These are phyloP conservation scores for Pseudomyrmex sp. DNA, from an alignment of 1,140 invertebrate genomes.

Conservation along the genomic window DNA sequence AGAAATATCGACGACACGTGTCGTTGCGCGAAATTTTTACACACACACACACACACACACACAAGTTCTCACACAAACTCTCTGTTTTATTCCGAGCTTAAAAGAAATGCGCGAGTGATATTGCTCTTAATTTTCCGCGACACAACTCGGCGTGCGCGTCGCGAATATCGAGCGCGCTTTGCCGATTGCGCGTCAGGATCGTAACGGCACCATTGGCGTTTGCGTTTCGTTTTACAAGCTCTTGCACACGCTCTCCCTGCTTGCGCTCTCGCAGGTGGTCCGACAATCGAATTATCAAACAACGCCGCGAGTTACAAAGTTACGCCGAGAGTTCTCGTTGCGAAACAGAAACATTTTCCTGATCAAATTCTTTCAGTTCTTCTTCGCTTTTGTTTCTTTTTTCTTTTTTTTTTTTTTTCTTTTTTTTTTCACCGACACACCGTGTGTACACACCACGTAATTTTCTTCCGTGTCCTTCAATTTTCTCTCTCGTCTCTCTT, in stretches of 20 bases:
- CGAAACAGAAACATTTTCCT: slow-evolving; percentile 50
- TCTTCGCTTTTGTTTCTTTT: slow-evolving; percentile 9
- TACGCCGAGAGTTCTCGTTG: slow-evolving; percentile 33
- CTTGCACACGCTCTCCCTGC: neutral
- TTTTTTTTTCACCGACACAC: slow-evolving; percentile 14
- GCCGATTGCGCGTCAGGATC: slow-evolving; percentile 47
- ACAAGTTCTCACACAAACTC: neutral
- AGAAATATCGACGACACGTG: neutral
- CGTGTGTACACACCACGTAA: slow-evolving; percentile 33
- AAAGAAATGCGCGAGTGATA: slow-evolving; percentile 35
- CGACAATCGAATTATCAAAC: slow-evolving; percentile 56
- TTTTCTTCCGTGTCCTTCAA: slow-evolving; percentile 37
- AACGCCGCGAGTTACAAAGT: slow-evolving; percentile 33
- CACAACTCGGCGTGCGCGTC: slow-evolving; percentile 16
- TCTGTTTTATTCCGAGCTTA: slow-evolving; percentile 34
- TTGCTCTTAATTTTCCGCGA: slow-evolving; percentile 48
- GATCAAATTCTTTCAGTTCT: slow-evolving; percentile 17
- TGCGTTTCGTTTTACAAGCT: slow-evolving; percentile 42
- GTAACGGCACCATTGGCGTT: slow-evolving; percentile 54
- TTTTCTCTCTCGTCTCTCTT: neutral
- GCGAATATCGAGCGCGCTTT: slow-evolving; percentile 33
- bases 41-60: too few relatives aligned
- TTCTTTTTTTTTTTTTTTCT: neutral
- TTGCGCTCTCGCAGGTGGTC: slow-evolving; percentile 33
- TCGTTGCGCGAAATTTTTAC: neutral